Percentiles rank a stretch among this genome's conserved stretches.
Evolutionary conservation across 1,140 invertebrate species (phyloP).

Genomic region (Zaprionus kolodkinae): DNA sequence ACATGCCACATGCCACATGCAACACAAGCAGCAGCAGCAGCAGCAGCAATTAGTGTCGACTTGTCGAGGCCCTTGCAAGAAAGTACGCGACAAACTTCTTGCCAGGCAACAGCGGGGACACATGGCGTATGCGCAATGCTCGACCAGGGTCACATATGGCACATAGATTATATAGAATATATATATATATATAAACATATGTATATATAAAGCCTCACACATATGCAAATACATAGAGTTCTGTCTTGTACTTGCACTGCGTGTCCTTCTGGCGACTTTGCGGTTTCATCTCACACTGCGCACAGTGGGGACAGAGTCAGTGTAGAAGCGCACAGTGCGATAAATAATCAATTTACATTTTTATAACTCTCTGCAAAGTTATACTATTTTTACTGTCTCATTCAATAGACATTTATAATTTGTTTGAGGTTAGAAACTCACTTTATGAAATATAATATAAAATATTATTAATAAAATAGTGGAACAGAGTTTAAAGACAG

Average conservation of each 20-base stretch:
- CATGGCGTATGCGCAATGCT: conserved; percentile 58
- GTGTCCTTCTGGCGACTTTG: conserved; percentile 35
- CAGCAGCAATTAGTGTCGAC: conserved; percentile 59
- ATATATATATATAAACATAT: conserved; percentile 16
- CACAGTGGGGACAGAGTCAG: conserved; percentile 5
- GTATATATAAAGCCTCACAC: conserved; percentile 7
- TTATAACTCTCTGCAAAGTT: not conserved
- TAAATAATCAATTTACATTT: not conserved
- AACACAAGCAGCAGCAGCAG: conserved; percentile 27
- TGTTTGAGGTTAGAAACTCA: not conserved
- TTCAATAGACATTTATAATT: not conserved
- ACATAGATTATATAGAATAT: not conserved
- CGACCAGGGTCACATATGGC: not conserved
- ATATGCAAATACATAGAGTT: conserved; percentile 14
- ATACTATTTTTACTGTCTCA: not conserved
- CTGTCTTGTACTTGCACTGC: conserved; percentile 35
- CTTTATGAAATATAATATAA: not conserved
- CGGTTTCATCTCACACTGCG: conserved; percentile 1
- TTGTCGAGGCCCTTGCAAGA: conserved; percentile 19
- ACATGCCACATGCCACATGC: conserved; percentile 43
- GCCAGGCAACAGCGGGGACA: conserved; percentile 11
- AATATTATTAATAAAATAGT: no score
- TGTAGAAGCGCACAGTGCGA: not conserved
- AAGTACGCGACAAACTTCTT: conserved; percentile 40
- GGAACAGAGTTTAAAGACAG: not conserved